A percentile compares a stretch with the other conserved stretches of the same genome.
These are phyloP conservation scores for Kryphioiulus occultus DNA, from an alignment of 2,888 invertebrate species.

Conservation along the genomic window DNA sequence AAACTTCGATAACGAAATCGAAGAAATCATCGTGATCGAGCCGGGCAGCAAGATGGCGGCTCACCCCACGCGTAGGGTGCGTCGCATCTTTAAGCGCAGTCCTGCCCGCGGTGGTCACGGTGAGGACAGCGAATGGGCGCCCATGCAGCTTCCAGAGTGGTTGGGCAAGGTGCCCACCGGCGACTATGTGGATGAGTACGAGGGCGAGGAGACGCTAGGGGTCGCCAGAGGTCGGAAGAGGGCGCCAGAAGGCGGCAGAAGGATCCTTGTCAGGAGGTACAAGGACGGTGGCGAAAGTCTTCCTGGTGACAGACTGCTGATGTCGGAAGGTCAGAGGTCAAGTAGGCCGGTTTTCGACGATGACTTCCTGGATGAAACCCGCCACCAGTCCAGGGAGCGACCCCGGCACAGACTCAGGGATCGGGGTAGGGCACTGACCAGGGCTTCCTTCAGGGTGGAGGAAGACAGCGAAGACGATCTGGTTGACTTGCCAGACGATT, in stretches of 20 bases:
- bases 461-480: slow-evolving; percentile 49
- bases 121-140: slow-evolving; percentile 41
- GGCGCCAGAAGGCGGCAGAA: background rate
- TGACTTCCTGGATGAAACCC: background rate
- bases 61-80: background rate
- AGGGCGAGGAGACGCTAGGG: background rate
- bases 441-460: slow-evolving; percentile 49
- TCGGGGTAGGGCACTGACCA: slow-evolving; percentile 46
- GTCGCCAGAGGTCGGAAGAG: background rate
- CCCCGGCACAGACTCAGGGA: slow-evolving; percentile 44
- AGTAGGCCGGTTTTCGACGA: background rate
- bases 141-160: slow-evolving; percentile 48
- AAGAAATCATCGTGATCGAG: slow-evolving; percentile 50
- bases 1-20: slow-evolving; percentile 45
- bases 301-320: slow-evolving; percentile 46
- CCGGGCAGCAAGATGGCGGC: background rate
- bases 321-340: background rate
- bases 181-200: slow-evolving; percentile 48
- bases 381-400: slow-evolving; percentile 18
- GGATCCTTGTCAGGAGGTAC: slow-evolving; percentile 42
- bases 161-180: slow-evolving; percentile 44
- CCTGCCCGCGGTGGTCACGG: background rate
- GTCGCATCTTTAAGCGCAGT: slow-evolving; percentile 45
- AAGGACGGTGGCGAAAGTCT: slow-evolving; percentile 48
- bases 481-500: background rate